Evolutionary conservation across 2,888 invertebrate genomes (phyloP).

Genomic region (Lissocephala sabroskyi): DNA sequence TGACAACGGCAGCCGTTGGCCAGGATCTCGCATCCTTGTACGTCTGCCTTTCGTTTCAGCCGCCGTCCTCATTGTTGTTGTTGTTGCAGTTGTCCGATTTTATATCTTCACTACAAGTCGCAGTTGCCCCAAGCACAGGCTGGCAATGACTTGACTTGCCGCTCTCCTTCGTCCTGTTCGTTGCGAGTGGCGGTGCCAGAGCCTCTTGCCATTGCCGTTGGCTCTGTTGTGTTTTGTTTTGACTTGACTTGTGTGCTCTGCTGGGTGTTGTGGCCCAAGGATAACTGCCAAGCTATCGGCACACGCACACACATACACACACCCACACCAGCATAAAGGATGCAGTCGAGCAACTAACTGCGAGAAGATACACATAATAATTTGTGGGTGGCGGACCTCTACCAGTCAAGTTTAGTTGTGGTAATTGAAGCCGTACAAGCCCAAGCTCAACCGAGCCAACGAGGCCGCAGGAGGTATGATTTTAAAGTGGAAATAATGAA

Average conservation of each 20-base stretch:
- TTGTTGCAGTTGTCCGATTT: conserved; percentile 61
- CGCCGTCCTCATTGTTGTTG: conserved; percentile 29
- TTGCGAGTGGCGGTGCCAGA: neutral
- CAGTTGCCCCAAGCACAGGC: too few species aligned
- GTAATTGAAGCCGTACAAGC: neutral
- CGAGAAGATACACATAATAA: conserved; percentile 1
- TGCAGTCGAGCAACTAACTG: neutral
- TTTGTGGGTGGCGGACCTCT: neutral
- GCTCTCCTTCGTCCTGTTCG: too few species aligned
- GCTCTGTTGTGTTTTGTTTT: conserved; percentile 29
- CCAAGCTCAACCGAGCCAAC: too few species aligned
- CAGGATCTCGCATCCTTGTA: too few species aligned
- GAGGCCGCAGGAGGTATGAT: too few species aligned
- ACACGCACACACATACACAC: conserved; percentile 8
- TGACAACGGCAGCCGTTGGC: conserved; percentile 39
- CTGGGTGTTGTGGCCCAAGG: conserved; percentile 11
- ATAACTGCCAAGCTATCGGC: conserved; percentile 24
- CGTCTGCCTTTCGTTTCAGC: too few species aligned
- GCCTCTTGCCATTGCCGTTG: conserved; percentile 25
- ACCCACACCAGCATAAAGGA: neutral
- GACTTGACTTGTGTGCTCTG: conserved; percentile 18
- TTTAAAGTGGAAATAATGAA: too few species aligned
- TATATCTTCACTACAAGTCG: conserved; percentile 63
- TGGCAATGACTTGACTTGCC: conserved; percentile 5
- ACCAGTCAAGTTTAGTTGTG: neutral